Base-by-base conservation (phyloP, 1,140 invertebrate genomes). In the Sarcophaga bullata region DNA sequence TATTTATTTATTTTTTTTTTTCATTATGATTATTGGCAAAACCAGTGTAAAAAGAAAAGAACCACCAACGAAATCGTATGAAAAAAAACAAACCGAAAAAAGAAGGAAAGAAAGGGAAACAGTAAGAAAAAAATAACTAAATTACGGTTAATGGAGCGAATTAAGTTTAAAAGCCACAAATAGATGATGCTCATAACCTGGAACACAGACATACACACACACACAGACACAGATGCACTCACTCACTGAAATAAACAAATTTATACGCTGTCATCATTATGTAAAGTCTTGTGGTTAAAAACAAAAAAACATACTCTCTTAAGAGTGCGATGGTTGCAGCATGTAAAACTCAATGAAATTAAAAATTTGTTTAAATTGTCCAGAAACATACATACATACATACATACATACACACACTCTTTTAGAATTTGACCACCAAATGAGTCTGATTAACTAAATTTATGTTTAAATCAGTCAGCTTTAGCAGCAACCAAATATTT, bases 111-210 rank as follows among this genome's bases (percentile, higher is more conserved):
- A 37, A 37, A 37, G 25, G 68, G 15, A 62, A 62, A 62, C 11
- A 62, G 54, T n/a, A 37, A 62, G 54, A 62, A 68, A 68, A n/a
- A 68, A 68, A 68, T 86, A 87, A 86, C 87, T 89, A 87, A 89
- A 89, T 89, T 89, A 89, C 87, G 87, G 86, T 89, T 89, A 89
- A 88, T 89, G 87, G 86, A 88, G 87, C 87, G 87, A 75, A 76
- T 54, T 87, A 68, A 68, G 15, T 68, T 68, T 68, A 68, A 68
- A 68, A 68, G 62, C 62, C 62, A 87, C 87, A 80, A 85, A 83
- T 47, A 48, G 46, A 47, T 37, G 72, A 19, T 15, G 72, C 17
- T 25, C 72, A 25, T 19, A 37, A 25, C 10, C 19, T 13, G 11
- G 17, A 11, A 19, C 19, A 73, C 19, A 37, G 9, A 47, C 19